Evolutionary conservation across 2,888 invertebrate species (phyloP).

Genomic region (Cephus pygmeus): DNA sequence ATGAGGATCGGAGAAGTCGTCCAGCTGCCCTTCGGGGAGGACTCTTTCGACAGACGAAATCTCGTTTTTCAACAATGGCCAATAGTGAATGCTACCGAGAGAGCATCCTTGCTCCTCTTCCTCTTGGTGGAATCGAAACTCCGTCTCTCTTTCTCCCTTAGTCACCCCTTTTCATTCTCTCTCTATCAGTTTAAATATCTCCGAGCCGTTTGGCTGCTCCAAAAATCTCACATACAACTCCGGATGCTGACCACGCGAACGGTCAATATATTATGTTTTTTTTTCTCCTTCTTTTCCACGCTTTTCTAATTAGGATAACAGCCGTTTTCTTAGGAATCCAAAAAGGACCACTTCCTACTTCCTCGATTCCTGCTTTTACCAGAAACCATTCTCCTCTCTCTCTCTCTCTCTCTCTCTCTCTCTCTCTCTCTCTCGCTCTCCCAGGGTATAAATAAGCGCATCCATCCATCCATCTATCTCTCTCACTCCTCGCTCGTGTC

Average conservation of each 20-base stretch:
- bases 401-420: constrained; percentile 8
- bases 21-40: constrained; percentile 47
- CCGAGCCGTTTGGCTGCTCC: not conserved
- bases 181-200: not conserved
- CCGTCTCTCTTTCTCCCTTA: not conserved
- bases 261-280: not conserved
- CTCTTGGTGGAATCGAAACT: constrained; percentile 16
- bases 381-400: constrained; percentile 36
- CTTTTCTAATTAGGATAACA: constrained; percentile 51
- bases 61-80: constrained; percentile 28
- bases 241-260: constrained; percentile 1
- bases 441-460: not conserved
- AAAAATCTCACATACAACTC: not conserved
- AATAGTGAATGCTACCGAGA: not conserved
- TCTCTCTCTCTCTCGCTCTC: constrained; percentile 25
- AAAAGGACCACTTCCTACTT: constrained; percentile 48
- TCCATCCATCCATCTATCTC: constrained; percentile 22
- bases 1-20: constrained; percentile 25
- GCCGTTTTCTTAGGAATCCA: constrained; percentile 39
- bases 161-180: not conserved
- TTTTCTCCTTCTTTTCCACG: not conserved
- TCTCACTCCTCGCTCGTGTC: constrained; percentile 34
- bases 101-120: not conserved
- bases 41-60: constrained; percentile 44
- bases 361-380: constrained; percentile 48